Conservation (phyloP, 2,113 vertebrate genomes). For the Zosterops borbonicus region DNA sequence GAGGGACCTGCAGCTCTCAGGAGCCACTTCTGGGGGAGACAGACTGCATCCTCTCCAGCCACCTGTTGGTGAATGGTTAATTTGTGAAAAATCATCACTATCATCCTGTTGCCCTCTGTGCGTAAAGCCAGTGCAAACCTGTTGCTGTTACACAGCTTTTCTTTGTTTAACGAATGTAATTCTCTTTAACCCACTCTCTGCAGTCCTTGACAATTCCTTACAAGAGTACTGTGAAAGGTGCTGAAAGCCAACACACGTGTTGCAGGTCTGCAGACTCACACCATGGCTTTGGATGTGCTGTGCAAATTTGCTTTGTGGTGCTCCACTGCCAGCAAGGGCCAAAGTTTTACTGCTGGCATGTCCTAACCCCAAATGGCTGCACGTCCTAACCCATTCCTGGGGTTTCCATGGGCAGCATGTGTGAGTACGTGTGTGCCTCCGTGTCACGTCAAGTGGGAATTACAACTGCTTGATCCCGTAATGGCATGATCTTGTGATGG, state of each 20-base stretch:
- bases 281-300: background rate
- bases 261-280: background rate
- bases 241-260: background rate
- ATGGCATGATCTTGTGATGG: background rate
- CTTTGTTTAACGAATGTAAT: background rate
- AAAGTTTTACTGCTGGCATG: fast-evolving
- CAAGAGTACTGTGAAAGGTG: background rate
- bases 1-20: background rate
- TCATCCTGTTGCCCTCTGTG: background rate
- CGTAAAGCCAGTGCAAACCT: background rate
- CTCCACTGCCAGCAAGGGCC: fast-evolving
- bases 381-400: background rate
- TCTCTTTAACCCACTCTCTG: background rate
- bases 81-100: background rate
- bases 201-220: background rate
- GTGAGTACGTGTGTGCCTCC: background rate
- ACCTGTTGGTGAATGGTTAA: background rate
- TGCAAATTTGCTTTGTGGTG: background rate
- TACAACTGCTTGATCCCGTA: background rate
- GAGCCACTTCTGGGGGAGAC: background rate
- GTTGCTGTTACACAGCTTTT: background rate
- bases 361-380: background rate
- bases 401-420: background rate
- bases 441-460: background rate
- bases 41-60: background rate